These are phyloP conservation scores for Dascyllus trimaculatus DNA, from an alignment of 2,113 vertebrate genomes.

Conservation along the genomic window DNA sequence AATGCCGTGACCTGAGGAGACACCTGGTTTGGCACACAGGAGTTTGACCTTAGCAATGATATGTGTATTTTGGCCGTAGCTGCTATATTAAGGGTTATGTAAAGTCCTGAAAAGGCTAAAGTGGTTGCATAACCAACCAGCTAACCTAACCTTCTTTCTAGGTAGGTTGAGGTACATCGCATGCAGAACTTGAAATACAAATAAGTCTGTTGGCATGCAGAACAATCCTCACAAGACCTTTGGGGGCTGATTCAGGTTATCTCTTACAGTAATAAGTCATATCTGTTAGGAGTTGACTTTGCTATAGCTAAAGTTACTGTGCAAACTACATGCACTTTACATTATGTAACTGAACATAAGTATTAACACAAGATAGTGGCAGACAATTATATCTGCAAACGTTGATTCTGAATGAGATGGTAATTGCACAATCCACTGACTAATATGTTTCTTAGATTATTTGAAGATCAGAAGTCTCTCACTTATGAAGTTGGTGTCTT, in stretches of 20 bases:
- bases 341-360: too few relatives aligned
- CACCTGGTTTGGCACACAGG: neutral
- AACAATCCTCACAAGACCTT: neutral
- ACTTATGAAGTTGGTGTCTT: neutral
- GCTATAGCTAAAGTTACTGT: neutral
- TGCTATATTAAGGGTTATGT: constrained; percentile 54
- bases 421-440: neutral
- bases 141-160: constrained; percentile 37
- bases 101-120: constrained; percentile 58
- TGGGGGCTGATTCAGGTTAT: neutral
- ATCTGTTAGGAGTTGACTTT: neutral
- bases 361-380: too few relatives aligned
- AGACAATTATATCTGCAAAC: neutral
- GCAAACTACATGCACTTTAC: too few relatives aligned
- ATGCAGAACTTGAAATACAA: constrained; percentile 43
- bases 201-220: constrained; percentile 41
- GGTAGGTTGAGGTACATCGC: constrained; percentile 29
- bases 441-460: neutral
- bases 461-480: neutral
- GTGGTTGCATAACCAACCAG: constrained; percentile 57
- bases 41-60: constrained; percentile 32
- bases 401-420: neutral
- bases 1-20: constrained; percentile 3
- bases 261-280: neutral
- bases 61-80: constrained; percentile 23